These are phyloP conservation scores for Pseudococcus jackbeardsleyi DNA, from an alignment of 2,888 invertebrate genomes.

Conservation along the genomic window DNA sequence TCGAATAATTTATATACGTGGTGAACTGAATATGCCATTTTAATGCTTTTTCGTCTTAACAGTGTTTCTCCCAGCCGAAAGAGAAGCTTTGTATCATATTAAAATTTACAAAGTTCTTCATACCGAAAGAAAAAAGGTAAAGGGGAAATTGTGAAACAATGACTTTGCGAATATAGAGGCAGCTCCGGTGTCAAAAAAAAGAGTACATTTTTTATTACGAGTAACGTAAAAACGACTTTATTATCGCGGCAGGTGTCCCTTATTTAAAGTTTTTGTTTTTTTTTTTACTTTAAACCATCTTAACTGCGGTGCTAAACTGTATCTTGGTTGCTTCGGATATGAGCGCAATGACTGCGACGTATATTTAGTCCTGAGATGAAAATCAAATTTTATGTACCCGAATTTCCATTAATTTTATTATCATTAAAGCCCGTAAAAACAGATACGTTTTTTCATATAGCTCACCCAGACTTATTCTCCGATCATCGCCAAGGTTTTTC, in stretches of 20 bases:
- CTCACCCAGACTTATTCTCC: not conserved
- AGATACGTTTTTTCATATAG: not conserved
- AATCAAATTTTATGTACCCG: slow-evolving; percentile 35
- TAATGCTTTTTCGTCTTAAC: not conserved
- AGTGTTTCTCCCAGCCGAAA: not conserved
- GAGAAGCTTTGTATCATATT: not conserved
- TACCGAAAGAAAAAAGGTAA: not conserved
- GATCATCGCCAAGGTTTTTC: not conserved
- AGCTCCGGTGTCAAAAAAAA: not conserved
- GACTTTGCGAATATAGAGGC: not conserved
- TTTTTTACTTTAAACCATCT: slow-evolving; percentile 18
- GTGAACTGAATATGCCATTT: slow-evolving; percentile 6
- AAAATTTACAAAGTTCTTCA: not conserved
- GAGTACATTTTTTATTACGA: slow-evolving; percentile 33
- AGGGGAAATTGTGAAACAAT: not conserved
- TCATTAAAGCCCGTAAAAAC: not conserved
- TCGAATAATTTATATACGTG: slow-evolving; percentile 39
- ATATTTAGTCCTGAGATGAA: not conserved
- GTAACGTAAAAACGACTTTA: slow-evolving; percentile 46
- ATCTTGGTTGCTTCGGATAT: not conserved
- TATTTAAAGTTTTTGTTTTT: not conserved
- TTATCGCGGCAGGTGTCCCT: slow-evolving; percentile 30
- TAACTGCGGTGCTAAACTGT: slow-evolving; percentile 18
- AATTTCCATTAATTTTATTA: slow-evolving; percentile 52
- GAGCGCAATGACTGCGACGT: not conserved